Base-by-base conservation (phyloP, 1,140 invertebrate genomes). In the Lysiphlebus fabarum region DNA sequence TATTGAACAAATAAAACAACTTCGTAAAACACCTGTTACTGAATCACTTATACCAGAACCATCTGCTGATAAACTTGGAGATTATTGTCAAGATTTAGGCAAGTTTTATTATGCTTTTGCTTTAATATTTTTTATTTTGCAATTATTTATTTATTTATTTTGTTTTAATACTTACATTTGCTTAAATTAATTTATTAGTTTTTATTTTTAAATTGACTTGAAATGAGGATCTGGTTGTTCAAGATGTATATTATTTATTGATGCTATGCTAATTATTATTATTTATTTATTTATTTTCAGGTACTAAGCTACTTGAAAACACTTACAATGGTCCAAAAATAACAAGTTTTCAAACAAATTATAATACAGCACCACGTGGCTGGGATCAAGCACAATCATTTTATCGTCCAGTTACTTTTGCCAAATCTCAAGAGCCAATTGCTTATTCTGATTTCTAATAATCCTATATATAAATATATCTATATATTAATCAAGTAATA, bases 321-420 rank as follows among this genome's bases (percentile, higher is more conserved):
- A 69, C 62, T n/a, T 79, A 77, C 45, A 66, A 69, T 33, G 77
- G 77, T 7, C 76, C 77, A 26, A 79, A 76, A 58, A 65, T 79
- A 7, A 67, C 71, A 8, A 81, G 78, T 40, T 75, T 77, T 42
- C 71, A 79, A 42, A 71, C 76, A 41, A 91, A 90, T 64, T 92
- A 90, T 72, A 92, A 92, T 64, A 90, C 88, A 1, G 87, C 88
- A 34, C 87, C 90, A n/a, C 82, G 89, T 55, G 89, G 89, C 6
- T 92, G 90, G 90, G 81, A 85, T 12, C 81, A 86, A 62, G 81
- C 81, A 47, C 80, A 82, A 57, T 79, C 83, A 11, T 83, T 84
- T 59, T 90, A 90, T 74, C 80, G 84, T 60, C 88, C 88, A 0
- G 82, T 90, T 26, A 83, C 85, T 41, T 88, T 90, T 72, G 77